Conservation (phyloP, 2,888 invertebrate genomes). For the Drosophila neotestacea region DNA sequence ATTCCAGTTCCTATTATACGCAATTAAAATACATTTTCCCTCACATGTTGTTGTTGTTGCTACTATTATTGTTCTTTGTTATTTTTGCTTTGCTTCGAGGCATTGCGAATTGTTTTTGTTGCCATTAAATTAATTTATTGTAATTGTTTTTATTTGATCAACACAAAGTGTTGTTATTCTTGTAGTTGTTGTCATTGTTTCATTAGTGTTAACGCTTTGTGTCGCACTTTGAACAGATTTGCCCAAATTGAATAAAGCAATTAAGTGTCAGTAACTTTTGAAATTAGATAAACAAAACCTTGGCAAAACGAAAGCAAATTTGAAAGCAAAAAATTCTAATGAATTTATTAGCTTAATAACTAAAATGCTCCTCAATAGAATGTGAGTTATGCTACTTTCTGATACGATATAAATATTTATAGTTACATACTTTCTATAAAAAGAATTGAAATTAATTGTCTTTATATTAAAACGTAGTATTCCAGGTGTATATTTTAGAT, state of each 20-base stretch:
- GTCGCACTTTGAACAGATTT: slow-evolving; percentile 14
- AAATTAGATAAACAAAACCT: neutral
- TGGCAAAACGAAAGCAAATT: neutral
- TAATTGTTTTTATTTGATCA: slow-evolving; percentile 52
- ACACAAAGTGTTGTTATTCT: slow-evolving; percentile 23
- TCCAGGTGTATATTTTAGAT: too few relatives aligned
- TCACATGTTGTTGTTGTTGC: slow-evolving; percentile 22
- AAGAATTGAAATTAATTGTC: neutral
- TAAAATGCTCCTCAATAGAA: neutral
- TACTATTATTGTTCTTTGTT: slow-evolving; percentile 12
- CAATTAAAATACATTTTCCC: slow-evolving; percentile 55
- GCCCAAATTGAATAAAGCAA: slow-evolving; percentile 41
- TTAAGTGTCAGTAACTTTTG: slow-evolving; percentile 18
- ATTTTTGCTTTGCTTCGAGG: slow-evolving; percentile 10
- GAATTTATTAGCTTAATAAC: neutral
- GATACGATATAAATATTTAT: neutral
- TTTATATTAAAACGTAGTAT: too few relatives aligned
- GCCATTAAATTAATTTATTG: slow-evolving; percentile 64
- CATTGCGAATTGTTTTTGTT: slow-evolving; percentile 39
- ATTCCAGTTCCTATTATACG: slow-evolving; percentile 21
- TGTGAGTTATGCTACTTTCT: neutral
- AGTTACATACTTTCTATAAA: neutral
- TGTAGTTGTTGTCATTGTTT: slow-evolving; percentile 12
- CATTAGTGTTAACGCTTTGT: slow-evolving; percentile 11
- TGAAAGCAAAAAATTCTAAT: neutral